These are phyloP conservation scores for Corythaeola cristata DNA, from an alignment of 2,113 vertebrate species.

Conservation along the genomic window DNA sequence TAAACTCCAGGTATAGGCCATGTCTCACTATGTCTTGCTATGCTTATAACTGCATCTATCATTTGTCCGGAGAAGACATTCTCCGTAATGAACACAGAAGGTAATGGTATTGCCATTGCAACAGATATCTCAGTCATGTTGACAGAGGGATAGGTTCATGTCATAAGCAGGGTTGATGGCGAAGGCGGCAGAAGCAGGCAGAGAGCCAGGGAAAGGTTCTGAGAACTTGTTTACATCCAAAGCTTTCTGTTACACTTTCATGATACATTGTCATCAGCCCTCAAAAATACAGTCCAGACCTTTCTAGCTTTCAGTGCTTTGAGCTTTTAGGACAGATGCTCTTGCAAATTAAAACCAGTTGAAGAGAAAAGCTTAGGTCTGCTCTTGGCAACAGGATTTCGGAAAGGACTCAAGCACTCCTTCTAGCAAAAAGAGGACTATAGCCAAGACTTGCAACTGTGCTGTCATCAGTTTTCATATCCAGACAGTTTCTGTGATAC, in stretches of 20 bases:
- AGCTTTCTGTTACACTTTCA: not conserved
- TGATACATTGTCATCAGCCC: not conserved
- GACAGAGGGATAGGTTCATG: not conserved
- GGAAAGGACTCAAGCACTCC: not conserved
- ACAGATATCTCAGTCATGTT: not conserved
- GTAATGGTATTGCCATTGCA: not conserved
- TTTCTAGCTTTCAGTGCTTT: not conserved
- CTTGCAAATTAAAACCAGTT: not conserved
- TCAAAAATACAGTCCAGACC: not conserved
- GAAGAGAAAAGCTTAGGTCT: not conserved
- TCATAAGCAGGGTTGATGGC: not conserved
- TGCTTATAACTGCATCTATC: not conserved
- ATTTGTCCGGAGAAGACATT: not conserved
- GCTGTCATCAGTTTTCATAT: not conserved
- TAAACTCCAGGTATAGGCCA: not conserved
- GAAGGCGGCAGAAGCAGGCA: not conserved
- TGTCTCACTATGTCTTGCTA: not conserved
- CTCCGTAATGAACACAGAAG: not conserved
- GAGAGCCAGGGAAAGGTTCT: not conserved
- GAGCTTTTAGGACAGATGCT: not conserved
- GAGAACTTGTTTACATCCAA: not conserved
- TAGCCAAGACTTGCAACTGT: not conserved
- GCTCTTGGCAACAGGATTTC: slow-evolving; percentile 6
- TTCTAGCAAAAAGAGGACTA: slow-evolving; percentile 6
- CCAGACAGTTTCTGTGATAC: not conserved